These are phyloP conservation scores for Tokudaia tokunoshimensis DNA, from an alignment of 2,797 vertebrate species.

Conservation along the genomic window DNA sequence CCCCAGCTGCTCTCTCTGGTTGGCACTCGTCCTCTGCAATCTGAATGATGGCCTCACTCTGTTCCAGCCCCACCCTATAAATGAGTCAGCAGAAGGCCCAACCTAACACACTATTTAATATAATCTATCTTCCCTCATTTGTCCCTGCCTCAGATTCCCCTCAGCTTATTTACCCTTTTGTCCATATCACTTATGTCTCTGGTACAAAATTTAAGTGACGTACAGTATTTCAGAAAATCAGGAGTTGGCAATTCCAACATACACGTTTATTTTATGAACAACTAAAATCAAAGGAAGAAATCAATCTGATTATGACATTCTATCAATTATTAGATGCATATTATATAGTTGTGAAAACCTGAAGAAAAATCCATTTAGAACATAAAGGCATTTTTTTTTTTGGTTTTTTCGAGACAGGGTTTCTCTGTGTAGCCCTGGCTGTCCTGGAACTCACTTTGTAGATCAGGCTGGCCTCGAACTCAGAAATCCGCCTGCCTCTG, in stretches of 20 bases:
- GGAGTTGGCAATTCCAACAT: slow-evolving; percentile 15
- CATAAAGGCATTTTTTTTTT: neutral
- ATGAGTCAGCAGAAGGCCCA: neutral
- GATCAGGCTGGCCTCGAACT: too few relatives aligned
- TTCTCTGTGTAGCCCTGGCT: too few relatives aligned
- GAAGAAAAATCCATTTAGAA: neutral
- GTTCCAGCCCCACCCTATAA: neutral
- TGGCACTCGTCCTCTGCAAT: neutral
- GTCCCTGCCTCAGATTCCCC: neutral
- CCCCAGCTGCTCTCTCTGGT: neutral
- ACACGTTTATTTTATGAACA: slow-evolving; percentile 12
- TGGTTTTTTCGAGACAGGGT: too few relatives aligned
- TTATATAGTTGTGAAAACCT: slow-evolving; percentile 21
- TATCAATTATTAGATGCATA: neutral
- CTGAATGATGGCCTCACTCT: neutral
- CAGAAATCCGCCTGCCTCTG: too few relatives aligned
- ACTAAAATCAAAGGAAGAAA: neutral
- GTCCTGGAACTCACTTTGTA: too few relatives aligned
- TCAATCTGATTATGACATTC: neutral
- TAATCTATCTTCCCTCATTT: neutral
- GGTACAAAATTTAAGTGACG: neutral
- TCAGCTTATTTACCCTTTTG: neutral
- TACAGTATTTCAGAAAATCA: neutral
- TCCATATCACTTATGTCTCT: neutral
- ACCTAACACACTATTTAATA: too few relatives aligned